Percentiles rank a stretch among this genome's conserved stretches.
phyloP scores from a whole-genome alignment of 2,888 invertebrate genomes.

The Hypsopygia costalis region DNA sequence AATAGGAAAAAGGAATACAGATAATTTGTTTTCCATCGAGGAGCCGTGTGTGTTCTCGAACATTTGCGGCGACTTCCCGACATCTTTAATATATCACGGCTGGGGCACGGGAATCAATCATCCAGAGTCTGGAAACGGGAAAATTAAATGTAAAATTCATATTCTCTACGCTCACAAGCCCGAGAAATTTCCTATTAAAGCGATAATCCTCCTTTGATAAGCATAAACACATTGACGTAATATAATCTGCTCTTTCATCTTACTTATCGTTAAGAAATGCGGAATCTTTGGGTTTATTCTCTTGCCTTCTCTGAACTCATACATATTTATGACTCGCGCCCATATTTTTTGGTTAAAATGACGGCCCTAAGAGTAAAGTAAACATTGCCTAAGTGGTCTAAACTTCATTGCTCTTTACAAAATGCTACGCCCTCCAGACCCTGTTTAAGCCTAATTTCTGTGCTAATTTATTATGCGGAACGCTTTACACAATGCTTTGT shows the following conservation, averaged over 20 bases:
- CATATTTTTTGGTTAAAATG: background rate
- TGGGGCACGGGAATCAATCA: constrained; percentile 16
- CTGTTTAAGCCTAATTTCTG: constrained; percentile 4
- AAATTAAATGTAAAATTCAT: constrained; percentile 5
- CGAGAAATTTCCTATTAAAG: background rate
- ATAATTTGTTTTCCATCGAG: background rate
- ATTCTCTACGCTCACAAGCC: background rate
- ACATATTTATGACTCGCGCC: no score
- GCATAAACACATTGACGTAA: background rate
- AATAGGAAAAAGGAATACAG: no score
- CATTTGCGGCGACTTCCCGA: constrained; percentile 13
- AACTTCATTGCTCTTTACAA: background rate
- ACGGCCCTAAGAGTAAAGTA: background rate
- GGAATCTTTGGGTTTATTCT: background rate
- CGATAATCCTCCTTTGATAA: background rate
- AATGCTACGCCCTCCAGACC: background rate
- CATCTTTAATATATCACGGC: constrained; percentile 16
- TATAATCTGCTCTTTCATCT: background rate
- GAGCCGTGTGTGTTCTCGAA: constrained; percentile 9
- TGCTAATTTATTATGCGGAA: constrained; percentile 9
- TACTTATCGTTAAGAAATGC: constrained; percentile 6
- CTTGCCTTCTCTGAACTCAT: no score
- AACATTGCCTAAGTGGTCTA: background rate
- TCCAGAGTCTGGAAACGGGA: background rate
- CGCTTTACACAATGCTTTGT: constrained; percentile 3